Evolutionary conservation across 2,113 vertebrate genomes (phyloP), one percentile per base, ranked within the genome.

Genomic region (Mustela lutreola): DNA sequence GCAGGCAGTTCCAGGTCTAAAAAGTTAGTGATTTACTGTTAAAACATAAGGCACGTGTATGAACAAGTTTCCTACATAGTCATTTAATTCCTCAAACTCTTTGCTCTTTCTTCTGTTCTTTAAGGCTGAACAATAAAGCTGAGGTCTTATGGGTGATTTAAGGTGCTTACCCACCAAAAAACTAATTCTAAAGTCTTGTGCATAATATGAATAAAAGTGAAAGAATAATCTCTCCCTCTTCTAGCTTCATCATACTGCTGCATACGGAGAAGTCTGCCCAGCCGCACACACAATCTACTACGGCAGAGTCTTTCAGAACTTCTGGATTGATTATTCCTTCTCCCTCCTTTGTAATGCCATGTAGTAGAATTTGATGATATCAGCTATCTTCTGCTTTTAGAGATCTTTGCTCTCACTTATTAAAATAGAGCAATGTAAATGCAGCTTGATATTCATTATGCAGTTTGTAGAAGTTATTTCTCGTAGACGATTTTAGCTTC

Each of bases 11-110:
- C 91, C 92, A 56, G 91, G 48, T 91, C 95, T 98, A 73, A 97
- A 98, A 99, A 98, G 98, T 98, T 98, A 95, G 96, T 78, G 85
- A 97, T 98, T 98, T 97, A 70, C 94, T 97, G 80, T 94, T 97
- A 97, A 98, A 97, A 97, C 93, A 97, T 88, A 95, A 95, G 95
- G 91, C 95, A 93, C 28, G 39, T 1, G 84, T 94, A 42, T 98
- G 98, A 98, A 98, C 84, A 98, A 98, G 98, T 98, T 97, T 98
- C 95, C 80, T 97, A 58, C 71, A n/a, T 98, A 95, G 96, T 98
- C 97, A 96, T 98, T 99, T 98, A 95, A 78, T 94, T 93, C 81
- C 97, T 98, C 86, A 89, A 98, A 97, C 50, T 94, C 96, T 89
- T 84, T 92, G 89, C 76, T 98, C 89, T 97, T 97, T 98, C 96